A percentile compares a stretch with the other conserved stretches of the same genome.
phyloP scores from a whole-genome alignment of 2,888 invertebrate genomes.

The Ectemnius continuus region DNA sequence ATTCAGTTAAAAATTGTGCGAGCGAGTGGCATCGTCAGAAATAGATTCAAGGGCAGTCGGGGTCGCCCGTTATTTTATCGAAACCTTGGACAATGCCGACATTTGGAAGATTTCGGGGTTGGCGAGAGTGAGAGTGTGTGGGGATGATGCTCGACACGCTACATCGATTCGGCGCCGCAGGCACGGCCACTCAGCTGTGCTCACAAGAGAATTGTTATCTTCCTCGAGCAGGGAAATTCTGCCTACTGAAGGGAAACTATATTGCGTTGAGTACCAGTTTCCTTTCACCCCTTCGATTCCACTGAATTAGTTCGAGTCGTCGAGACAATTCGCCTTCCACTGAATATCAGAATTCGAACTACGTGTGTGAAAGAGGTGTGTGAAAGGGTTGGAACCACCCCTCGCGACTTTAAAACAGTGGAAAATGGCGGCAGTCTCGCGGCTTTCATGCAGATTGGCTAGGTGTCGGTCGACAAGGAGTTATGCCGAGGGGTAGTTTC shows the following conservation, averaged over 20 bases:
- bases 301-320: background rate
- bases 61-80: slow-evolving; percentile 8
- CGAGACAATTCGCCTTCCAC: background rate
- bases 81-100: slow-evolving; percentile 22
- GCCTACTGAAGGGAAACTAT: slow-evolving; percentile 4
- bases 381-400: slow-evolving; percentile 43
- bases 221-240: slow-evolving; percentile 2
- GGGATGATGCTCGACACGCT: slow-evolving; percentile 37
- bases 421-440: slow-evolving; percentile 72
- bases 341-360: background rate
- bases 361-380: background rate
- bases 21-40: too few relatives aligned
- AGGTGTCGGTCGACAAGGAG: slow-evolving; percentile 68
- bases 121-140: background rate
- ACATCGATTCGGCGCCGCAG: slow-evolving; percentile 41
- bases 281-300: background rate
- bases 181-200: slow-evolving; percentile 52
- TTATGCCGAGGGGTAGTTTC: slow-evolving; percentile 66
- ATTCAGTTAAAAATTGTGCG: background rate
- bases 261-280: background rate
- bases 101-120: slow-evolving; percentile 17
- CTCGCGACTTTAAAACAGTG: slow-evolving; percentile 66
- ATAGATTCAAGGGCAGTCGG: background rate
- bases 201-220: slow-evolving; percentile 42
- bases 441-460: slow-evolving; percentile 76